Base-by-base conservation (phyloP, 2,797 vertebrate species). In the Zenarchopterus dispar region DNA sequence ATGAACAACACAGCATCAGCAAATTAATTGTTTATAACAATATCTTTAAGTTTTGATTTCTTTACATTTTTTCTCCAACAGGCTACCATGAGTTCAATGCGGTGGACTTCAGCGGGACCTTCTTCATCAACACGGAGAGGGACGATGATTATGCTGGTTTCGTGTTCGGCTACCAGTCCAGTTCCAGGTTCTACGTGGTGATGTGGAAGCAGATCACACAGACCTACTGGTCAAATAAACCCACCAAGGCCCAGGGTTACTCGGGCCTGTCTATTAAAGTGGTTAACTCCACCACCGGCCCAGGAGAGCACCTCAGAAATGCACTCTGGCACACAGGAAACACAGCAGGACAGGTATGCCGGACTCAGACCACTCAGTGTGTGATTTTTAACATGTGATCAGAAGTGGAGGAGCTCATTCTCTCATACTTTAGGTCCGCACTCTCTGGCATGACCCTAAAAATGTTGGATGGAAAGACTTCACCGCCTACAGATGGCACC, bases 121-220 rank as follows among this genome's bases (percentile, higher is more conserved):
- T 99, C 91, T 99, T 99, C 90, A 97, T 99, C 86, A 99, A 99
- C 82, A 99, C 97, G 0, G 97, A 99, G 69, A 93, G 97, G 60
- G 97, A 99, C 28, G 97, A 99, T 13, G 97, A 99, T 83, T 99
- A 98, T 2, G 97, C 96, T 0, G 97, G 97, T 42, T 99, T 99
- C 72, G 97, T 99, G 56, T 99, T 99, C 51, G 97, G 96, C 19
- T 99, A 99, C 90, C 97, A 99, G 78, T 99, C 97, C 60, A 99
- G 97, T 80, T 97, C 96, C 79, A 95, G 97, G 75, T 99, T 99
- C 87, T 99, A 99, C 3, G 97, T 99, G 8, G 97, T 99, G 58
- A 99, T 99, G 97, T 99, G 97, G 97, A 99, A 99, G 69, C 97
- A 99, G 87, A 94, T 99, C 73, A 99, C 97, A 0, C 97, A 99